These are phyloP conservation scores for Arctocebus calabarensis DNA, from an alignment of 2,797 vertebrate genomes.

Conservation along the genomic window DNA sequence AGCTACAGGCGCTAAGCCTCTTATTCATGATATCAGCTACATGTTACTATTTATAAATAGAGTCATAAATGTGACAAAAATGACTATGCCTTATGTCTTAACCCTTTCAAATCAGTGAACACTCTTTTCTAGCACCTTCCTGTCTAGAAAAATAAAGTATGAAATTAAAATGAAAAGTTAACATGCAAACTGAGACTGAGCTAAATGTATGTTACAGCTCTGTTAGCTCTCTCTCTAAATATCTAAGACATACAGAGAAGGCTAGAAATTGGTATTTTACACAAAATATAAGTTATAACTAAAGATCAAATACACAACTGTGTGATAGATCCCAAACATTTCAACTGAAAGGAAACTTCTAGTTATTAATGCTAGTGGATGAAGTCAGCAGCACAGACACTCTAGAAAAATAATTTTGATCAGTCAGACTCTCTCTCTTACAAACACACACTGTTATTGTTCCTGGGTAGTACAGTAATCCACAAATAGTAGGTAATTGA, in stretches of 20 bases:
- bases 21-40: neutral
- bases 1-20: neutral
- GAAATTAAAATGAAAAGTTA: slow-evolving; percentile 59
- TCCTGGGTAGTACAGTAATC: neutral
- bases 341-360: neutral
- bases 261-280: neutral
- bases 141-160: slow-evolving; percentile 55
- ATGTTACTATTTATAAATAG: slow-evolving; percentile 40
- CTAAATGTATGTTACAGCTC: neutral
- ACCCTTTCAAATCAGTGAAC: slow-evolving; percentile 32
- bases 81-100: slow-evolving; percentile 1
- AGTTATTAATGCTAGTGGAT: neutral
- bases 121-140: neutral
- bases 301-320: neutral
- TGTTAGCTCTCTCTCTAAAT: slow-evolving; percentile 8
- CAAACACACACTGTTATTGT: neutral
- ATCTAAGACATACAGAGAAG: neutral
- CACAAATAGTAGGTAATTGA: neutral
- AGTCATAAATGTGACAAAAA: slow-evolving; percentile 22
- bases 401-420: slow-evolving; percentile 38
- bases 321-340: neutral
- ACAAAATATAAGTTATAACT: neutral
- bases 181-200: neutral
- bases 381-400: neutral
- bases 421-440: neutral